Conservation (phyloP, 2,888 invertebrate species). For the Thalpophila matura region DNA sequence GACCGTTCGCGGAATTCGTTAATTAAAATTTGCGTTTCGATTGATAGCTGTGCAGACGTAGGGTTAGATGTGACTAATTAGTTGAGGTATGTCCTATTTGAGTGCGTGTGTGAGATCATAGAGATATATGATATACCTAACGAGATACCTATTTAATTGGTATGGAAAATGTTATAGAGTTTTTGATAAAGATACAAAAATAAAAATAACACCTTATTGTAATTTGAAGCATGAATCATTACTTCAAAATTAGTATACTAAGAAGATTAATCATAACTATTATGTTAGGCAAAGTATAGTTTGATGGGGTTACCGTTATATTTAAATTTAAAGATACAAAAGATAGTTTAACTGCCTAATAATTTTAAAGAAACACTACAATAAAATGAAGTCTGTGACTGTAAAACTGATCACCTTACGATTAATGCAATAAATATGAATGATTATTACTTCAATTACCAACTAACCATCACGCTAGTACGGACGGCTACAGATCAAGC, state of each 20-base stretch:
- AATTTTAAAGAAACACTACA: too few species aligned
- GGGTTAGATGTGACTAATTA: constrained; percentile 43
- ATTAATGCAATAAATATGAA: too few species aligned
- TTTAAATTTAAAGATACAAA: too few species aligned
- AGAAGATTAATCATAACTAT: not conserved
- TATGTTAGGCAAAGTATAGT: not conserved
- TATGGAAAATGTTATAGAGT: not conserved
- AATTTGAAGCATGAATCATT: not conserved
- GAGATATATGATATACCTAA: not conserved
- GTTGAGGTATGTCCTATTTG: constrained; percentile 42
- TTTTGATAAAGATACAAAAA: not conserved
- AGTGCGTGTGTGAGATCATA: not conserved
- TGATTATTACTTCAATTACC: not conserved
- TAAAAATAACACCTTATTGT: too few species aligned
- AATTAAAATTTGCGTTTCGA: constrained; percentile 78
- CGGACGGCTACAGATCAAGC: too few species aligned
- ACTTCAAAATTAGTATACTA: not conserved
- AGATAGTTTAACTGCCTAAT: too few species aligned
- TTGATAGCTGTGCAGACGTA: constrained; percentile 63
- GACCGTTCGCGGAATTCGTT: constrained; percentile 77
- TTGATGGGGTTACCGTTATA: not conserved
- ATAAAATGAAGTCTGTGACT: not conserved
- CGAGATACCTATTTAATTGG: not conserved
- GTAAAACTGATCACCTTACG: too few species aligned
- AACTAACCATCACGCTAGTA: too few species aligned